Conservation (phyloP, 2,888 invertebrate species). For the Coelogynopora nodosa region DNA sequence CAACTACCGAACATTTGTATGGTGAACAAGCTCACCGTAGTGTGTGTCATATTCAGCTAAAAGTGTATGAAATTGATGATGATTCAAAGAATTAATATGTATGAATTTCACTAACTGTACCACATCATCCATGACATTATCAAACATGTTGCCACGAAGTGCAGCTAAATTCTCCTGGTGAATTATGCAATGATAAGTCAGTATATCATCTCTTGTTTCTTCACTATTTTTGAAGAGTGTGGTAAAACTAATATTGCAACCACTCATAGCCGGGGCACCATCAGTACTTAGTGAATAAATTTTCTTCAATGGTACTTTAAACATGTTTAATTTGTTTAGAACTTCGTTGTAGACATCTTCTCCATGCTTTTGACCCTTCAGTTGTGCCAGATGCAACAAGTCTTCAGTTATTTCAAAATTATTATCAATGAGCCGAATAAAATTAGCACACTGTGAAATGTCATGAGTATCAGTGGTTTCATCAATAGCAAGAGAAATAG, state of each 20-base stretch:
- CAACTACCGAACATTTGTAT: conserved; percentile 37
- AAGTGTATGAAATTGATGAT: conserved; percentile 32
- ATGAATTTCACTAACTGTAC: conserved; percentile 31
- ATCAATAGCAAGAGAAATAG: neutral
- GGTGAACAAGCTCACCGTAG: conserved; percentile 22
- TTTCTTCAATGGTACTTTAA: conserved; percentile 9
- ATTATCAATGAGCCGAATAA: conserved; percentile 18
- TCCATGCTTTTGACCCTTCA: conserved; percentile 32
- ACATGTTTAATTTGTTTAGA: neutral
- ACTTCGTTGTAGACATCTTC: conserved; percentile 39
- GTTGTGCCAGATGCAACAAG: conserved; percentile 3
- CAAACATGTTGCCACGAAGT: conserved; percentile 26
- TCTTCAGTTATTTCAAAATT: conserved; percentile 33
- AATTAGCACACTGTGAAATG: conserved; percentile 16
- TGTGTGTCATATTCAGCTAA: conserved; percentile 26
- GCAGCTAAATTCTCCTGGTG: conserved; percentile 39
- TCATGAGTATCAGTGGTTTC: conserved; percentile 32
- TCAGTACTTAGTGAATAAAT: conserved; percentile 33
- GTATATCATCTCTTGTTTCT: conserved; percentile 35
- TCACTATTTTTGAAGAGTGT: conserved; percentile 33
- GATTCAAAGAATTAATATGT: conserved; percentile 34
- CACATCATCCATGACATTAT: conserved; percentile 27
- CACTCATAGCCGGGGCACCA: conserved; percentile 35
- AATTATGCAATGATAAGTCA: conserved; percentile 41
- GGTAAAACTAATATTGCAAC: conserved; percentile 21